Percentiles rank a stretch among this genome's conserved stretches.
phyloP scores from a whole-genome alignment of 2,797 vertebrate species.

The Lepidocolaptes lacrymiger region DNA sequence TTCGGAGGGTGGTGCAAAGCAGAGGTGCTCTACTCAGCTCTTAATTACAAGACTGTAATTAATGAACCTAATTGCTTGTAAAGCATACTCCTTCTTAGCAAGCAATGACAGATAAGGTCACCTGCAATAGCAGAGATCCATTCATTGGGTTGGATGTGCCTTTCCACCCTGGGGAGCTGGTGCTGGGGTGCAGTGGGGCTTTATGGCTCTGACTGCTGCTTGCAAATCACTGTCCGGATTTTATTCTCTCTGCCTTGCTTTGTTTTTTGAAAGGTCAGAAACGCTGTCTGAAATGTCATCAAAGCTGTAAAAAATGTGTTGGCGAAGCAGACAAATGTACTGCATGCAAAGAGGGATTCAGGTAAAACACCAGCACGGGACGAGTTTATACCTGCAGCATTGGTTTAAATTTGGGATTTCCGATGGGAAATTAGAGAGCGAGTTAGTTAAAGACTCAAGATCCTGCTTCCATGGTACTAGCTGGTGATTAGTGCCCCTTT shows the following conservation, averaged over 20 bases:
- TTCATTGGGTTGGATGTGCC: accelerated
- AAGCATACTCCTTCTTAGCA: background rate
- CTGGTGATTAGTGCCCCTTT: background rate
- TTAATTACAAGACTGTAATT: conserved; percentile 39
- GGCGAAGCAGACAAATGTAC: conserved; percentile 84
- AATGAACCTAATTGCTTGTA: background rate
- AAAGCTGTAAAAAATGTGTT: conserved; percentile 84
- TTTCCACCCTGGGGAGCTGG: background rate
- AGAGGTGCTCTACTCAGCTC: background rate
- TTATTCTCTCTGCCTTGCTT: background rate
- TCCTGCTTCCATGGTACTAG: background rate
- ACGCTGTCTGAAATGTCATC: conserved; percentile 85
- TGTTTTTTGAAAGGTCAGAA: conserved; percentile 81
- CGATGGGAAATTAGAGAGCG: background rate
- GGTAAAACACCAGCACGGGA: conserved; percentile 68
- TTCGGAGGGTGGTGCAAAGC: background rate
- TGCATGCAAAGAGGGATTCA: conserved; percentile 86
- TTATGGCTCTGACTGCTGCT: background rate
- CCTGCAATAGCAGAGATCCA: background rate
- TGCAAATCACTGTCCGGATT: background rate
- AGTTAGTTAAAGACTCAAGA: background rate
- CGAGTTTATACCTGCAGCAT: background rate
- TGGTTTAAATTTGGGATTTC: background rate
- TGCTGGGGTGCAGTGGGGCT: background rate
- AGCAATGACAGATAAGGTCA: conserved; percentile 22